These are phyloP conservation scores for Nesidiocoris tenuis DNA, from an alignment of 2,888 invertebrate species.

Conservation along the genomic window DNA sequence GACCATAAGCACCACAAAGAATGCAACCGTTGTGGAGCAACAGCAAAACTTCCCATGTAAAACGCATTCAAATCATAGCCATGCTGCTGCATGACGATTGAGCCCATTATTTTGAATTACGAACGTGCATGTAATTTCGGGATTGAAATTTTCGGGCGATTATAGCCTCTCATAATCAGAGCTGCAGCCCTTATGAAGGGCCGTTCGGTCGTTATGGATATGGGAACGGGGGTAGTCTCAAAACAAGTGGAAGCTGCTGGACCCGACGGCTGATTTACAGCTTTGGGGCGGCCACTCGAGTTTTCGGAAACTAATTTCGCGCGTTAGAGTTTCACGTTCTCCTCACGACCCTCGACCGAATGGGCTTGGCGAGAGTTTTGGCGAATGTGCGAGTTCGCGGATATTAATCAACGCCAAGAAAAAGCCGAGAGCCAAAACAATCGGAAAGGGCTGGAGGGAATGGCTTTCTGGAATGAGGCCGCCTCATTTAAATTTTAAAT, in stretches of 20 bases:
- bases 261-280: slow-evolving; percentile 25
- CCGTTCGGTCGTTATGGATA: not conserved
- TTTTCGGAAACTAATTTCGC: slow-evolving; percentile 29
- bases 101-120: too few relatives aligned
- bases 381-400: not conserved
- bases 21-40: too few relatives aligned
- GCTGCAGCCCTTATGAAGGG: not conserved
- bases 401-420: not conserved
- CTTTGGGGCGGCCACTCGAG: slow-evolving; percentile 14
- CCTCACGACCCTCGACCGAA: not conserved
- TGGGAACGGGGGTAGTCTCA: not conserved
- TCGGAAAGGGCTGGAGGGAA: not conserved
- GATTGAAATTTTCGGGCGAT: too few relatives aligned
- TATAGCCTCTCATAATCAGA: too few relatives aligned
- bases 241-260: not conserved
- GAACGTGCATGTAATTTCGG: too few relatives aligned
- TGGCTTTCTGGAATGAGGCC: not conserved
- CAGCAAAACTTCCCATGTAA: too few relatives aligned
- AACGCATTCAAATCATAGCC: too few relatives aligned
- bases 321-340: not conserved
- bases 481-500: not conserved
- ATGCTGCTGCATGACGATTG: too few relatives aligned
- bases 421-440: not conserved
- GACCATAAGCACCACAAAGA: too few relatives aligned
- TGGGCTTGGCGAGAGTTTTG: not conserved